phyloP scores from a whole-genome alignment of 1,140 invertebrate genomes.

The Oryctes rhinoceros region DNA sequence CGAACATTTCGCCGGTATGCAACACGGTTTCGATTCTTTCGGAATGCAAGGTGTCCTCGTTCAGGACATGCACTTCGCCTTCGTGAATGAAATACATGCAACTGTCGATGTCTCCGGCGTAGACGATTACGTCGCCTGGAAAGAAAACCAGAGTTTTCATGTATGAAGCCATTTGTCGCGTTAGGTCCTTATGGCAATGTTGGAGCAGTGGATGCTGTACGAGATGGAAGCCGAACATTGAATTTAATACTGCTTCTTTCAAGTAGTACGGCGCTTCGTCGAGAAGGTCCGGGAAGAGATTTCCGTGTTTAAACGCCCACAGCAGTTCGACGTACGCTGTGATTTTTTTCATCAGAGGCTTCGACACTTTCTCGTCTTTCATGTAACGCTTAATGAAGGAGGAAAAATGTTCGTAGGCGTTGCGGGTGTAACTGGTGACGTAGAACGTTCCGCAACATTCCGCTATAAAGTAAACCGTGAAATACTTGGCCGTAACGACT shows the following conservation, averaged over 20 bases:
- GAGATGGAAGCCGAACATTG: constrained; percentile 49
- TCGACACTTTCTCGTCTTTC: constrained; percentile 12
- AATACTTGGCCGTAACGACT: neutral
- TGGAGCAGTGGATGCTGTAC: constrained; percentile 44
- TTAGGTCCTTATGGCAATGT: constrained; percentile 45
- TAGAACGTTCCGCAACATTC: constrained; percentile 29
- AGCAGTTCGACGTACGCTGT: constrained; percentile 39
- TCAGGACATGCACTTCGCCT: constrained; percentile 40
- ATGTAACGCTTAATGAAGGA: constrained; percentile 27
- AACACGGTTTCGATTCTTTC: constrained; percentile 43
- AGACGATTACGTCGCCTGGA: constrained; percentile 34
- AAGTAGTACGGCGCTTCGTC: constrained; percentile 47
- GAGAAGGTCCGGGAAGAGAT: constrained; percentile 45
- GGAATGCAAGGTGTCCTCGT: constrained; percentile 44
- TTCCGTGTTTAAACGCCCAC: constrained; percentile 37
- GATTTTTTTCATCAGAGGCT: neutral
- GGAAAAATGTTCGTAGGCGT: neutral
- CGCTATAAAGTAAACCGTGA: constrained; percentile 23
- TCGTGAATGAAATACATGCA: constrained; percentile 44
- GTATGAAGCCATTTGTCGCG: constrained; percentile 44
- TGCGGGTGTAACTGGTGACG: neutral
- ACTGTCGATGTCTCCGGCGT: constrained; percentile 33
- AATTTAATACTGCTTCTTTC: constrained; percentile 47
- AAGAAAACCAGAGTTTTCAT: constrained; percentile 38
- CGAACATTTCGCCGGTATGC: constrained; percentile 45